These are phyloP conservation scores for Apamea anceps DNA, from an alignment of 2,888 invertebrate genomes.

Conservation along the genomic window DNA sequence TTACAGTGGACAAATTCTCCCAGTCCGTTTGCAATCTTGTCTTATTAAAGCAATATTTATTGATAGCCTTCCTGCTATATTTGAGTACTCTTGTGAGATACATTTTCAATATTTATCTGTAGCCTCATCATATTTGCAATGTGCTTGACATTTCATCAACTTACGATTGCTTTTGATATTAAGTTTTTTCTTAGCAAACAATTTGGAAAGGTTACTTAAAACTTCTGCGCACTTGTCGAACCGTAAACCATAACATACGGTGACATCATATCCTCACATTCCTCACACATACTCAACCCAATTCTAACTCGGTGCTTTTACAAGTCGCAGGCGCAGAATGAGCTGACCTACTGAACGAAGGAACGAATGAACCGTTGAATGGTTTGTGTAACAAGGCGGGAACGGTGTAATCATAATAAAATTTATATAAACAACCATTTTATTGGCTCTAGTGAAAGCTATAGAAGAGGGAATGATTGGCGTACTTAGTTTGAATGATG, in stretches of 20 bases:
- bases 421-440: slow-evolving; percentile 50
- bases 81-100: slow-evolving; percentile 19
- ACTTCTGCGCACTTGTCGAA: slow-evolving; percentile 15
- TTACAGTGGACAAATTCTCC: slow-evolving; percentile 6
- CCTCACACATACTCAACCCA: slow-evolving; percentile 45
- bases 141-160: slow-evolving; percentile 25
- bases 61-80: slow-evolving; percentile 20
- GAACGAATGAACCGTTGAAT: slow-evolving; percentile 45
- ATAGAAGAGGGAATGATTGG: slow-evolving; percentile 13
- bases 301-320: slow-evolving; percentile 57
- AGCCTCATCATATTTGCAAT: slow-evolving; percentile 31
- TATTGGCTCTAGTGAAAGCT: slow-evolving; percentile 44
- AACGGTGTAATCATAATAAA: slow-evolving; percentile 56
- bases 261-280: slow-evolving; percentile 50
- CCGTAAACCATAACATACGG: slow-evolving; percentile 26
- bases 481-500: slow-evolving; percentile 34
- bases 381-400: slow-evolving; percentile 53
- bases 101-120: slow-evolving; percentile 35
- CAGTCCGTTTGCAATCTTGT: not conserved
- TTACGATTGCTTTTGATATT: not conserved
- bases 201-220: slow-evolving; percentile 24
- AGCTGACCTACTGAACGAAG: slow-evolving; percentile 56
- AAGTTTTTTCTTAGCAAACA: slow-evolving; percentile 10
- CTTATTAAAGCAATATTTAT: slow-evolving; percentile 30
- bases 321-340: slow-evolving; percentile 47